Percentiles rank a stretch among this genome's conserved stretches.
Evolutionary conservation across 2,797 vertebrate genomes (phyloP).

Genomic region (Austrolebias charrua): DNA sequence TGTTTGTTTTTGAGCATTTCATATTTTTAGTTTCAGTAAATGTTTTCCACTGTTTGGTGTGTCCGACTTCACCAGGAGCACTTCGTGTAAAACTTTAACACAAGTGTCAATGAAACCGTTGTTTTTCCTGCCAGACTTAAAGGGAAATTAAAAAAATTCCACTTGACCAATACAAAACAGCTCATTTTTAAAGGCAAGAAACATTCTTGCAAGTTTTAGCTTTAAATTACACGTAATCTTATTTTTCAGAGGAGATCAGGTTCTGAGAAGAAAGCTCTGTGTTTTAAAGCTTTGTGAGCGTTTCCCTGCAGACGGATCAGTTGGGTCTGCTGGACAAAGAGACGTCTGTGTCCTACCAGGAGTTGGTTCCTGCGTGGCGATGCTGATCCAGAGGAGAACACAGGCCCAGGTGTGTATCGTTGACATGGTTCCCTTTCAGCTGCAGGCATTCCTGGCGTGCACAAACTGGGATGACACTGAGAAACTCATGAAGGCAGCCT

Average conservation of each 20-base stretch:
- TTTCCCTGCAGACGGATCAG: constrained; percentile 18
- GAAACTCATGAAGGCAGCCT: constrained; percentile 5
- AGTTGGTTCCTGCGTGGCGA: constrained; percentile 54
- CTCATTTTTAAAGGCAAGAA: neutral
- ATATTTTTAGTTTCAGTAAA: too few relatives aligned
- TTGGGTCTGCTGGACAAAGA: constrained; percentile 50
- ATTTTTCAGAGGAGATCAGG: constrained; percentile 4
- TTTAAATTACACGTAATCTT: neutral
- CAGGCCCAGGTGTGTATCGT: constrained; percentile 57
- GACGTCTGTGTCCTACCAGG: constrained; percentile 71
- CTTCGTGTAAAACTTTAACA: too few relatives aligned
- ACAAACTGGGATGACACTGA: neutral
- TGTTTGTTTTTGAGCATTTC: too few relatives aligned
- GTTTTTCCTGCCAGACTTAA: constrained; percentile 30
- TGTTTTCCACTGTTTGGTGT: too few relatives aligned
- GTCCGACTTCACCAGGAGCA: too few relatives aligned
- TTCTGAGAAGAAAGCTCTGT: constrained; percentile 13
- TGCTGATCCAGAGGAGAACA: constrained; percentile 61
- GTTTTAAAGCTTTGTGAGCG: constrained; percentile 6
- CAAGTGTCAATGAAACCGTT: too few relatives aligned
- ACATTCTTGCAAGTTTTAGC: neutral
- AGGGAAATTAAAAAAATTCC: neutral
- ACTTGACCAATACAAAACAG: constrained; percentile 12
- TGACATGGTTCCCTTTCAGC: constrained; percentile 54
- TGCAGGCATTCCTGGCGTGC: neutral